A percentile compares a stretch with the other conserved stretches of the same genome.
phyloP scores from a whole-genome alignment of 37 sponge, comb jelly and placozoan species.

The Aphrocallistes beatrix region DNA sequence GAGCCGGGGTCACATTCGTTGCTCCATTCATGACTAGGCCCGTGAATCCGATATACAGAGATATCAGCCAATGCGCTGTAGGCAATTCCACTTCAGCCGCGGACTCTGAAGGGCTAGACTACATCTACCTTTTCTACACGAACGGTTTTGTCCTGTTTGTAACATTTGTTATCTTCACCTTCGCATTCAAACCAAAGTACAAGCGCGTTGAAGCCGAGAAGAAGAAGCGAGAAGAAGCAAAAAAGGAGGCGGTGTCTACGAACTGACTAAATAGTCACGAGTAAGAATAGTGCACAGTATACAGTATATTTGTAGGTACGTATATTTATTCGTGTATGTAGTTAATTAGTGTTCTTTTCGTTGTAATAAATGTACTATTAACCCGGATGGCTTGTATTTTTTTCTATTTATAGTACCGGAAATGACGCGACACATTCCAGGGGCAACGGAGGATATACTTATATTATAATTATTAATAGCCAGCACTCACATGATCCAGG shows the following conservation, averaged over 20 bases:
- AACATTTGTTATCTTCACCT: conserved; percentile 20
- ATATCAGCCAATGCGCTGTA: not conserved
- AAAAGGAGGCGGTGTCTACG: too few relatives aligned
- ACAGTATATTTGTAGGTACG: not conserved
- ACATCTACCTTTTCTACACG: conserved; percentile 24
- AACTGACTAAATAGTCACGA: not conserved
- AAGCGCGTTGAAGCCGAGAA: conserved; percentile 38
- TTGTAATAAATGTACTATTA: not conserved
- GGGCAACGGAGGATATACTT: too few relatives aligned
- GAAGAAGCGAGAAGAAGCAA: not conserved
- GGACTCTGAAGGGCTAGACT: conserved; percentile 22
- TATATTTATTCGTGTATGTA: conserved; percentile 9
- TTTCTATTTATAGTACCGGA: not conserved
- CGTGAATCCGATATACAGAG: not conserved
- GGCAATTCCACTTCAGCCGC: not conserved
- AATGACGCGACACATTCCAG: too few relatives aligned
- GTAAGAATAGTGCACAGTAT: not conserved
- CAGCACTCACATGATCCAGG: conserved; percentile 39
- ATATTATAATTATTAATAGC: conserved; percentile 28
- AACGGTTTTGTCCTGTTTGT: conserved; percentile 8
- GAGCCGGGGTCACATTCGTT: not conserved
- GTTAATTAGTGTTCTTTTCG: not conserved
- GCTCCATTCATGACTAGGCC: not conserved
- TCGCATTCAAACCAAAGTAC: conserved; percentile 48
- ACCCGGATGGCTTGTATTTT: not conserved